These are phyloP conservation scores for Cyprinella venusta DNA, from an alignment of 2,797 vertebrate species.

Conservation along the genomic window DNA sequence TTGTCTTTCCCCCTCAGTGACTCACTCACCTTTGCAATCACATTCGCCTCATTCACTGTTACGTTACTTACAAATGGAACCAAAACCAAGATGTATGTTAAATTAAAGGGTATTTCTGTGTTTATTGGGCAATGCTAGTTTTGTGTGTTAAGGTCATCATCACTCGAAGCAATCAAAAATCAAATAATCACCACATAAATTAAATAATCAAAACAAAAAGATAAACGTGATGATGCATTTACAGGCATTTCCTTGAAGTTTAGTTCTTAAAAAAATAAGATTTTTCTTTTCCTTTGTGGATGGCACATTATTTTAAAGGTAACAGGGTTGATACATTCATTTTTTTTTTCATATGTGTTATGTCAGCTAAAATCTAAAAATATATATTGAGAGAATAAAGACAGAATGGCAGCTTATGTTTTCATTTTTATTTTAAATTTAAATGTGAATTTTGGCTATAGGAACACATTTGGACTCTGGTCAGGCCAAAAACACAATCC, in stretches of 20 bases:
- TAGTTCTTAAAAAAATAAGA: neutral
- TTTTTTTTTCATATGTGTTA: neutral
- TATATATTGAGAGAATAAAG: neutral
- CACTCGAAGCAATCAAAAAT: neutral
- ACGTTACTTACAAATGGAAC: neutral
- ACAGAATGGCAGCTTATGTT: neutral
- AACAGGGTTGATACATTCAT: too few relatives aligned
- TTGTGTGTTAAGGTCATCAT: neutral
- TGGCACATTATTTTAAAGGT: too few relatives aligned
- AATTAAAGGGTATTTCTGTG: neutral
- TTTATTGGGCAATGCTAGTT: neutral
- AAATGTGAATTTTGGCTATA: neutral
- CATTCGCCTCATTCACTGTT: slow-evolving; percentile 9
- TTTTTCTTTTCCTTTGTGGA: neutral
- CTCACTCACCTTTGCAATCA: slow-evolving; percentile 20
- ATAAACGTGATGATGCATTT: neutral
- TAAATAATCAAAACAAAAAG: neutral
- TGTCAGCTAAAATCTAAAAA: neutral
- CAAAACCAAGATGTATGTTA: neutral
- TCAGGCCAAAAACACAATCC: neutral
- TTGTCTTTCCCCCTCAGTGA: neutral
- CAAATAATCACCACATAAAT: neutral
- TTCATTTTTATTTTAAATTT: neutral
- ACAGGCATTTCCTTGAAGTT: neutral
- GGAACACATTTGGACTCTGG: neutral